Base-by-base conservation (phyloP, 2,888 invertebrate species). In the Pterostichus madidus region DNA sequence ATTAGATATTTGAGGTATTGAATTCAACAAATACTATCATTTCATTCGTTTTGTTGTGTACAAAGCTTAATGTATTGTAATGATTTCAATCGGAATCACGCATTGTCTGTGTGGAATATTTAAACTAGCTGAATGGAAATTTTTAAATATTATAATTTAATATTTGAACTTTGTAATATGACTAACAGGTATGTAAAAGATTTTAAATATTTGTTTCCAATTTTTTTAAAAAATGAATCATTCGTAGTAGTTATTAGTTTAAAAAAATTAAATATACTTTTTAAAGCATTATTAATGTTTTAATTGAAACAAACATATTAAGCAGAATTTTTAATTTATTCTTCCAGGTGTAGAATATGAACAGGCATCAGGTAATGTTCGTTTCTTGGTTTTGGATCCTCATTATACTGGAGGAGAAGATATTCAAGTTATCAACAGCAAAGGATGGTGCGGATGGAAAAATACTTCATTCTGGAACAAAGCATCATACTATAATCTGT, bases 361-460 rank as follows among this genome's bases (percentile, higher is more conserved):
- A 89, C 93, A 94, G 59, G 91, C 92, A 15, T 95, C 95, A 8
- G 96, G 96, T 17, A 95, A 96, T 84, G 93, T 96, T 0, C 95
- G 95, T 86, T 99, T 97, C 90, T 93, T 99, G n/a, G 96, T 99
- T 86, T 91, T 99, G 52, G 99, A 99, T 92, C 99, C 99, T 0
- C 99, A 99, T 90, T 99, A 98, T 90, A 98, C 97, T 0, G 99
- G 98, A 0, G 89, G 92, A 0, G 98, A 99, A 87, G 95, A 98
- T 87, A 89, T 98, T 75, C 91, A 92, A 44, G 92, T 91, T 0
- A 93, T 97, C 75, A 91, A 94, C 85, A 92, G 91, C 84, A 96
- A 98, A 92, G 98, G 99, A 5, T 98, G 98, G 97, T 99, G 99
- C 89, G 97, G 96, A 0, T 99, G 99, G 99, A 99, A 99, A 89